Evolutionary conservation across 1,140 invertebrate genomes (phyloP).

Genomic region (Diprion similis): DNA sequence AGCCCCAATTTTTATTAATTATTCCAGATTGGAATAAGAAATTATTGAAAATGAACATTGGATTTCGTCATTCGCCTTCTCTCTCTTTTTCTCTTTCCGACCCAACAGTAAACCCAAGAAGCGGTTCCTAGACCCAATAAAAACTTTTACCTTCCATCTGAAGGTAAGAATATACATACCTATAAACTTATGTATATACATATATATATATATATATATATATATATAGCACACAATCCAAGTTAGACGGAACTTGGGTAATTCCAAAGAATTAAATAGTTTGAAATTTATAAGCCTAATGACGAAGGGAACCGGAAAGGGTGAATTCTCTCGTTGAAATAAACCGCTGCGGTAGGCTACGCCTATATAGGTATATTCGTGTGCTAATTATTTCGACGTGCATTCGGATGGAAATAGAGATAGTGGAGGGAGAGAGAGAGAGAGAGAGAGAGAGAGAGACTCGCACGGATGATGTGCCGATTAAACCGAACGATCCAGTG

Average conservation of each 20-base stretch:
- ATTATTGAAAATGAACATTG: background rate
- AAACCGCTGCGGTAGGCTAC: too few relatives aligned
- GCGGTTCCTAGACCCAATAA: background rate
- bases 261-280: slow-evolving; percentile 43
- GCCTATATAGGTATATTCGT: too few relatives aligned
- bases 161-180: background rate
- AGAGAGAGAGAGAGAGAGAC: too few relatives aligned
- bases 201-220: slow-evolving; percentile 17
- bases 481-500: too few relatives aligned
- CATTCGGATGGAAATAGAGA: too few relatives aligned
- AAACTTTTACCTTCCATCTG: background rate
- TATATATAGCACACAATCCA: slow-evolving; percentile 11
- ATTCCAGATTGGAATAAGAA: too few relatives aligned
- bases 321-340: too few relatives aligned
- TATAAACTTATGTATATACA: background rate
- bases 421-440: too few relatives aligned
- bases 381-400: too few relatives aligned
- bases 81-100: background rate
- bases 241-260: slow-evolving; percentile 35
- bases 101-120: background rate
- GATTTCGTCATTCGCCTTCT: background rate
- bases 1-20: too few relatives aligned
- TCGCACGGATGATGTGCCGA: too few relatives aligned
- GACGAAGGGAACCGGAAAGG: too few relatives aligned
- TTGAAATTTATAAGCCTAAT: slow-evolving; percentile 40